Percentiles rank a stretch among this genome's conserved stretches.
Evolutionary conservation across 2,797 vertebrate genomes (phyloP).

Genomic region (Aulostomus chinensis): DNA sequence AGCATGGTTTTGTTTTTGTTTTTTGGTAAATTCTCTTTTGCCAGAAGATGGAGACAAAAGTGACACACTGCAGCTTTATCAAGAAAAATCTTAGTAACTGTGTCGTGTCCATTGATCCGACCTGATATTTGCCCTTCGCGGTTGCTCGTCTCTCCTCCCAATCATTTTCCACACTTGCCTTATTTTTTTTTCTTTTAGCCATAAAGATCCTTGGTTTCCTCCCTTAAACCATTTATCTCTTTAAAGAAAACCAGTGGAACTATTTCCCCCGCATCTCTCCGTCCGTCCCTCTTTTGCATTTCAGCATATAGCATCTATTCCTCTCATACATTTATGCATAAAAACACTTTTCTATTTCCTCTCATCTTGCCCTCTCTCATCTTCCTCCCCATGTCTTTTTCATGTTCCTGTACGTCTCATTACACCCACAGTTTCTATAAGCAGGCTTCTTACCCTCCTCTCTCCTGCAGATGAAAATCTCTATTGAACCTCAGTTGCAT

Average conservation of each 20-base stretch:
- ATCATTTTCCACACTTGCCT: background rate
- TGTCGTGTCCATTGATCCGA: too few species aligned
- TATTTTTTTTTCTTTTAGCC: background rate
- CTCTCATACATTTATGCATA: slow-evolving; percentile 2
- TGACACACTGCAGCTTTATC: too few species aligned
- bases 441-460: slow-evolving; percentile 34
- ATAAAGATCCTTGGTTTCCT: background rate
- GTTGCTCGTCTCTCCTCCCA: background rate
- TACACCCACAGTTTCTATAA: slow-evolving; percentile 60
- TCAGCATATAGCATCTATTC: background rate
- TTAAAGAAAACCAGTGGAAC: too few species aligned
- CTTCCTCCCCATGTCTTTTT: background rate
- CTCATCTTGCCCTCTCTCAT: slow-evolving; percentile 21
- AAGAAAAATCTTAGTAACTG: too few species aligned
- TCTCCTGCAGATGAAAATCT: slow-evolving; percentile 47
- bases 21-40: too few species aligned
- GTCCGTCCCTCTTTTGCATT: background rate
- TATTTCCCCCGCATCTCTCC: background rate
- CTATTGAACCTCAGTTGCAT: slow-evolving; percentile 47
- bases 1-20: too few species aligned
- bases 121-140: too few species aligned
- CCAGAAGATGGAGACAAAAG: too few species aligned
- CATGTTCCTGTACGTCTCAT: slow-evolving; percentile 54
- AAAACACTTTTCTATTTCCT: background rate
- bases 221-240: slow-evolving; percentile 10